Base-by-base conservation (phyloP, 2,797 vertebrate species). In the Enoplosus armatus region DNA sequence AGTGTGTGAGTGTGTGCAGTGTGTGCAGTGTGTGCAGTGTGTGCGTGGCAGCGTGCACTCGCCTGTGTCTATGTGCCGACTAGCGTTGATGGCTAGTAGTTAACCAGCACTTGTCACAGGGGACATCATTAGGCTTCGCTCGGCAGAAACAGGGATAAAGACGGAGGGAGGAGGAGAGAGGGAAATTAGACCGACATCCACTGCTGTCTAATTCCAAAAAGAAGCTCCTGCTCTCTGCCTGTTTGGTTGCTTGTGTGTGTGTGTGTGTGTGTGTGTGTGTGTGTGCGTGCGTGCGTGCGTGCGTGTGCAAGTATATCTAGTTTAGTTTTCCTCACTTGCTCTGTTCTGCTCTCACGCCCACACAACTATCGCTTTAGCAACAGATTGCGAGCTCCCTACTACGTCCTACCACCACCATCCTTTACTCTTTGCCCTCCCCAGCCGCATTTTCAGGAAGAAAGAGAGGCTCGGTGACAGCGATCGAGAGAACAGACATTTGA, bases 121-220 rank as follows among this genome's bases (percentile, higher is more conserved):
- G 92, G 92, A 92, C 90, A 85, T 94, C 88, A 92, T 95, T 94
- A 94, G 84, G 85, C 86, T 82, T 81, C 35, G 75, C 79, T 87
- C 66, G 33, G 75, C 85, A 89, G 81, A 89, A 85, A 79, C 50
- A 16, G 67, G 77, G 75, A 85, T 80, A 66, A 83, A 82, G 83
- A 86, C 63, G 81, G 86, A 85, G 75, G 79, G 72, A 60, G 77
- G 67, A 72, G 80, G 69, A 68, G 74, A 58, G 48, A 58, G 54
- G 79, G 84, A 89, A 87, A 87, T 85, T 82, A 83, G 79, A 89
- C 82, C 59, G 67, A 76, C 73, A 83, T 80, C 70, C 79, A 59
- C 76, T 86, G 69, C 72, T 54, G 83, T 74, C 72, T 85, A 56
- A 91, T 89, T 90, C 77, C 35, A 67, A 79, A 65, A 63, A 83